Conservation (phyloP, 2,797 vertebrate species). For the Chelon labrosus region DNA sequence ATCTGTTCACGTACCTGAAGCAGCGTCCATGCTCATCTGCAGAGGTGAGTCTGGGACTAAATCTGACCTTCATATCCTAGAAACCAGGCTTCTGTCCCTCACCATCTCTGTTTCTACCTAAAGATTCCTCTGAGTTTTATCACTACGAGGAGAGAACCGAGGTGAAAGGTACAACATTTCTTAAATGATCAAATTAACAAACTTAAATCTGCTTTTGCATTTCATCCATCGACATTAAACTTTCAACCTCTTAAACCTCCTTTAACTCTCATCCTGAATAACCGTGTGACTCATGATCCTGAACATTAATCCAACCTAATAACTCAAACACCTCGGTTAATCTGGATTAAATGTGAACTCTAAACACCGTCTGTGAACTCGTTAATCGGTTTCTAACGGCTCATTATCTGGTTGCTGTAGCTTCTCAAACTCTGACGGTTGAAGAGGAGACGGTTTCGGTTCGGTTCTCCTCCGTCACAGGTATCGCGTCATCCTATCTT, state of each 20-base stretch:
- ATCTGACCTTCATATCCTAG: too few relatives aligned
- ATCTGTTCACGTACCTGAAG: slow-evolving; percentile 84
- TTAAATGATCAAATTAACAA: not conserved
- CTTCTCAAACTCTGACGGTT: slow-evolving; percentile 66
- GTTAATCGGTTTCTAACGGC: not conserved
- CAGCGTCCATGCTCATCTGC: slow-evolving; percentile 78
- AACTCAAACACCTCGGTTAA: not conserved
- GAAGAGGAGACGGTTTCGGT: slow-evolving; percentile 68
- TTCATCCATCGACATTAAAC: slow-evolving; percentile 8
- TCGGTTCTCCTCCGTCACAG: slow-evolving; percentile 59
- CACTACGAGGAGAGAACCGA: slow-evolving; percentile 74
- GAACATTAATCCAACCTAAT: not conserved
- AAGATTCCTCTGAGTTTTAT: slow-evolving; percentile 76
- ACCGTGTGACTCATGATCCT: slow-evolving; percentile 22
- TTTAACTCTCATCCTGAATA: slow-evolving; percentile 19
- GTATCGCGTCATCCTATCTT: slow-evolving; percentile 45
- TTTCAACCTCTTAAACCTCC: not conserved
- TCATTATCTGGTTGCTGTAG: slow-evolving; percentile 41
- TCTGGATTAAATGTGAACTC: not conserved
- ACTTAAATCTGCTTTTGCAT: slow-evolving; percentile 2
- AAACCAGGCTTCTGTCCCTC: not conserved
- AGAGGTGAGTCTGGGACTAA: slow-evolving; percentile 85
- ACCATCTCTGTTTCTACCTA: slow-evolving; percentile 41
- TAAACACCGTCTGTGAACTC: too few relatives aligned
- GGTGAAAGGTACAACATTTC: slow-evolving; percentile 73